A percentile compares a stretch with the other conserved stretches of the same genome.
Evolutionary conservation across 2,888 invertebrate species (phyloP).

Genomic region (Drosophila kambysellisi): DNA sequence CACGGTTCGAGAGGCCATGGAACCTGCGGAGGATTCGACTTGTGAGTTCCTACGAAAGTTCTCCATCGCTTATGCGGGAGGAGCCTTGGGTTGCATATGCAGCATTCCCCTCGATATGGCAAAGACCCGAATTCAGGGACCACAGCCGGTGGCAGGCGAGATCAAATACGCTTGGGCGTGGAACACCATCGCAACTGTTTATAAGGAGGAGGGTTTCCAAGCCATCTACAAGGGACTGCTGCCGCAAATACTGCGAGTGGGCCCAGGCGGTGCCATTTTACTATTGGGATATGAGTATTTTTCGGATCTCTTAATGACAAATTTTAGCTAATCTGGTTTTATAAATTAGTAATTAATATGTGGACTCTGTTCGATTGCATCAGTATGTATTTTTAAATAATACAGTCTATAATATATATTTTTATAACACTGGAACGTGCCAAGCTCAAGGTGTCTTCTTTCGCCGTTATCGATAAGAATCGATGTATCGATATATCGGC

Average conservation of each 20-base stretch:
- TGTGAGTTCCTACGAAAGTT: constrained; percentile 24
- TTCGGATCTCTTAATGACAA: background rate
- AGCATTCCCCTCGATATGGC: constrained; percentile 48
- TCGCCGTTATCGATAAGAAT: background rate
- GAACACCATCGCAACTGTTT: constrained; percentile 24
- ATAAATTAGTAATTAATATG: background rate
- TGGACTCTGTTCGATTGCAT: background rate
- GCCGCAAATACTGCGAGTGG: constrained; percentile 34
- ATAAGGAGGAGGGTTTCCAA: constrained; percentile 44
- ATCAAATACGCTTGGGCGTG: constrained; percentile 45
- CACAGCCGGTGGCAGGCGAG: constrained; percentile 52
- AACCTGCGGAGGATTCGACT: rapidly evolving
- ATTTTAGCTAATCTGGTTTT: constrained; percentile 3
- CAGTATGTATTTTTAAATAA: background rate
- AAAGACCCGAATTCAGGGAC: constrained; percentile 61
- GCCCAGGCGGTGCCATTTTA: constrained; percentile 42
- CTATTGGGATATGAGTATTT: constrained; percentile 43
- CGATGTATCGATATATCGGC: background rate
- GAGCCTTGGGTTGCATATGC: constrained; percentile 23
- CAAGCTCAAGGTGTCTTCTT: background rate
- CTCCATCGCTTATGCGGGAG: constrained; percentile 6
- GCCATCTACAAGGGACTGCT: constrained; percentile 53
- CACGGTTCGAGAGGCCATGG: background rate
- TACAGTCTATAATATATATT: background rate
- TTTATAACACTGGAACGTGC: background rate